phyloP scores from a whole-genome alignment of 2,113 vertebrate species.

The Eublepharis macularius region DNA sequence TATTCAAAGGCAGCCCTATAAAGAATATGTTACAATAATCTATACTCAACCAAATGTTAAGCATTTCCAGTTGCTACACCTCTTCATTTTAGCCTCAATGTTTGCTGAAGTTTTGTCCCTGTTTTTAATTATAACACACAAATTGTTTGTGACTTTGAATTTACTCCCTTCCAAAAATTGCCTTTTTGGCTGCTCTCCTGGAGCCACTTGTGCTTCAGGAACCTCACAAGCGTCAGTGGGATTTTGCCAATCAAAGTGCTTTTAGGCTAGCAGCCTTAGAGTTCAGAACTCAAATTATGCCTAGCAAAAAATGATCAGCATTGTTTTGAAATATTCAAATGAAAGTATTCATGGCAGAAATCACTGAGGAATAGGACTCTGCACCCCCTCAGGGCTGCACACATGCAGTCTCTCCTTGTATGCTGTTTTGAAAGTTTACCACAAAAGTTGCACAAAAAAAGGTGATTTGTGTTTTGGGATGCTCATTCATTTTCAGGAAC shows the following conservation, averaged over 20 bases:
- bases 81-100: neutral
- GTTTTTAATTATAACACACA: neutral
- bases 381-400: slow-evolving; percentile 36
- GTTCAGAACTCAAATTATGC: neutral
- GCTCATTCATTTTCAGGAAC: slow-evolving; percentile 58
- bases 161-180: neutral
- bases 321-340: neutral
- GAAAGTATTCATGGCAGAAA: neutral
- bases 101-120: neutral
- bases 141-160: slow-evolving; percentile 3
- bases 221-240: neutral
- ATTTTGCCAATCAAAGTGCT: neutral
- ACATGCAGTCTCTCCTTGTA: slow-evolving; percentile 41
- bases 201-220: neutral
- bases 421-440: slow-evolving; percentile 55
- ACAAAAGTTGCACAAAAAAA: slow-evolving; percentile 46
- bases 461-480: slow-evolving; percentile 68
- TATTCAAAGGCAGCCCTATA: too few species aligned
- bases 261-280: neutral
- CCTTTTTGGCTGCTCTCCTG: neutral
- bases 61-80: slow-evolving; percentile 3
- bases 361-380: slow-evolving; percentile 16
- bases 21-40: too few species aligned
- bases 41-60: slow-evolving; percentile 8
- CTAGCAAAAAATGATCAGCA: neutral